Percentiles rank a stretch among this genome's conserved stretches.
Evolutionary conservation across 2,888 invertebrate species (phyloP).

Genomic region (Pteria penguin): DNA sequence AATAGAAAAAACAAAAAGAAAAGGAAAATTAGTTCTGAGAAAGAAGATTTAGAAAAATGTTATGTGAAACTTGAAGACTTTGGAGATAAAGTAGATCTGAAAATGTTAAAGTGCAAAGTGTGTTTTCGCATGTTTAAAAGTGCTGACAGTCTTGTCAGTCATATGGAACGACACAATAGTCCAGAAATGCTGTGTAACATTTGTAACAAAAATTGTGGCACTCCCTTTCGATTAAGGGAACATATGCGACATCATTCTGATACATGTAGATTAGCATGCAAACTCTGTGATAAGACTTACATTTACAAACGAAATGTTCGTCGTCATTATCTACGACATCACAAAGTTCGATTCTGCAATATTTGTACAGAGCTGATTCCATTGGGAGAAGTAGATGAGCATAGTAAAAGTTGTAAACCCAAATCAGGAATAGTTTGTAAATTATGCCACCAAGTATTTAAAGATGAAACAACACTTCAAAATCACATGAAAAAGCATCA

Average conservation of each 20-base stretch:
- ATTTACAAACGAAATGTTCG: background rate
- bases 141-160: background rate
- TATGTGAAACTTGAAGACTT: constrained; percentile 1
- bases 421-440: background rate
- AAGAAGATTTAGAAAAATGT: background rate
- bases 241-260: background rate
- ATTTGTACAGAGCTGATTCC: background rate
- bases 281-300: background rate
- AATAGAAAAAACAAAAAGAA: too few species aligned
- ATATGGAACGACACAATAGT: background rate
- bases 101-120: background rate
- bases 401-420: background rate
- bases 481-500: background rate
- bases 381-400: background rate
- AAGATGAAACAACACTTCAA: background rate
- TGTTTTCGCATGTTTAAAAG: background rate
- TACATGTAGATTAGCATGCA: background rate
- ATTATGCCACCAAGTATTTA: background rate
- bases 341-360: background rate
- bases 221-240: background rate
- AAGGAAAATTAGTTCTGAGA: background rate
- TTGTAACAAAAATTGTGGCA: background rate
- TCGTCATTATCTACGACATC: background rate
- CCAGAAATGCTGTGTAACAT: background rate
- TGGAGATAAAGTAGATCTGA: background rate